phyloP scores from a whole-genome alignment of 2,888 invertebrate species.

The Alcis repandata region DNA sequence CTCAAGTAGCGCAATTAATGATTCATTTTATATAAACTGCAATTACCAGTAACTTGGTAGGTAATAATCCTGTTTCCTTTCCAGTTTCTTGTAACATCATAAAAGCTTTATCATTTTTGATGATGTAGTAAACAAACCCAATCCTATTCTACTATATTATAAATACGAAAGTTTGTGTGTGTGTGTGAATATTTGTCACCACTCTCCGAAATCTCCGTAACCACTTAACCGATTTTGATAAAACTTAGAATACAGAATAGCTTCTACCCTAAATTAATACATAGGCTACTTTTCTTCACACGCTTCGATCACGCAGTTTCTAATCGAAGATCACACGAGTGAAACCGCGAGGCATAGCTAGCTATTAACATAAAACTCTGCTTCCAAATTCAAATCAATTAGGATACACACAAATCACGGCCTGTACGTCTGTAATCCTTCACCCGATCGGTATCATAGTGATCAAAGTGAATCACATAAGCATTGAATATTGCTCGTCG shows the following conservation, averaged over 20 bases:
- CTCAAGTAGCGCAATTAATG: constrained; percentile 4
- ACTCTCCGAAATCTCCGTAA: too few species aligned
- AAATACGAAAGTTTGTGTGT: too few species aligned
- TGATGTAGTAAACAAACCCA: too few species aligned
- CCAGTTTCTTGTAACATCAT: not conserved
- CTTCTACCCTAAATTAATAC: too few species aligned
- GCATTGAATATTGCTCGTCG: constrained; percentile 9
- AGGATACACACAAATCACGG: constrained; percentile 1
- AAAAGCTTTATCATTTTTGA: not conserved
- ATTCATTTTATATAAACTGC: not conserved
- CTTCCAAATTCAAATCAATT: not conserved
- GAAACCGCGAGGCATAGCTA: not conserved
- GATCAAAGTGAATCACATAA: constrained; percentile 14
- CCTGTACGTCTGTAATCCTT: constrained; percentile 11
- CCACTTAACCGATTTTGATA: too few species aligned
- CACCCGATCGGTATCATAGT: constrained; percentile 1
- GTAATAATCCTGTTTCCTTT: not conserved
- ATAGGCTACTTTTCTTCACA: too few species aligned
- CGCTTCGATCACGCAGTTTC: too few species aligned
- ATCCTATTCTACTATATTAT: too few species aligned
- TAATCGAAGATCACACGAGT: too few species aligned
- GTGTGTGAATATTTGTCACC: too few species aligned
- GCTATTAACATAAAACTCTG: not conserved
- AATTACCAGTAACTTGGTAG: not conserved
- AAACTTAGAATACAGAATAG: too few species aligned